Conservation (phyloP, 1,140 invertebrate genomes). For the Drosophila lacteicornis region DNA sequence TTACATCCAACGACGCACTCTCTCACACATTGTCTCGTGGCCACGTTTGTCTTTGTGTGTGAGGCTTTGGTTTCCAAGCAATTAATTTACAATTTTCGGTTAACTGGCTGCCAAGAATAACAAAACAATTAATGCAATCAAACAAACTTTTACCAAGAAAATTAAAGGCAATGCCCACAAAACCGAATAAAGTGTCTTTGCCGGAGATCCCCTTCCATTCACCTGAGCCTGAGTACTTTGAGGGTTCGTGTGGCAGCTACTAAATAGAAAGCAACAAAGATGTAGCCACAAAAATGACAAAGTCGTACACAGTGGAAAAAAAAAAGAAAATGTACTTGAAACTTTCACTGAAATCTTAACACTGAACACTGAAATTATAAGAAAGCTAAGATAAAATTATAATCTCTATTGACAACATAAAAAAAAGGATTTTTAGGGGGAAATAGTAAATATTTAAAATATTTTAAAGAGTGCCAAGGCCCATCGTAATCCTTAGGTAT, state of each 20-base stretch:
- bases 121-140: constrained; percentile 66
- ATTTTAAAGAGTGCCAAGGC: no score
- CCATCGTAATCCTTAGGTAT: no score
- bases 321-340: not conserved
- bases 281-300: constrained; percentile 57
- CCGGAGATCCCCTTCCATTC: not conserved
- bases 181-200: constrained; percentile 67
- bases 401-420: no score
- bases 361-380: no score
- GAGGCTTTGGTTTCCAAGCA: constrained; percentile 65
- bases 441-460: no score
- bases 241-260: constrained; percentile 13
- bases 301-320: not conserved
- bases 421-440: no score
- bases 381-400: no score
- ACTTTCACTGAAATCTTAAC: not conserved
- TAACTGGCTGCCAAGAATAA: constrained; percentile 54
- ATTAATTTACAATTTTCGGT: constrained; percentile 66
- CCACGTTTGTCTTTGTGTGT: constrained; percentile 28
- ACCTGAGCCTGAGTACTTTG: constrained; percentile 35
- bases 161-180: constrained; percentile 76
- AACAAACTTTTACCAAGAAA: constrained; percentile 73
- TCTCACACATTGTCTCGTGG: constrained; percentile 6
- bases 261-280: constrained; percentile 43
- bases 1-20: constrained; percentile 25